Evolutionary conservation across 2,797 vertebrate species (phyloP), one percentile per base, ranked within the genome.

Genomic region (Stomatorhinus walkeri): DNA sequence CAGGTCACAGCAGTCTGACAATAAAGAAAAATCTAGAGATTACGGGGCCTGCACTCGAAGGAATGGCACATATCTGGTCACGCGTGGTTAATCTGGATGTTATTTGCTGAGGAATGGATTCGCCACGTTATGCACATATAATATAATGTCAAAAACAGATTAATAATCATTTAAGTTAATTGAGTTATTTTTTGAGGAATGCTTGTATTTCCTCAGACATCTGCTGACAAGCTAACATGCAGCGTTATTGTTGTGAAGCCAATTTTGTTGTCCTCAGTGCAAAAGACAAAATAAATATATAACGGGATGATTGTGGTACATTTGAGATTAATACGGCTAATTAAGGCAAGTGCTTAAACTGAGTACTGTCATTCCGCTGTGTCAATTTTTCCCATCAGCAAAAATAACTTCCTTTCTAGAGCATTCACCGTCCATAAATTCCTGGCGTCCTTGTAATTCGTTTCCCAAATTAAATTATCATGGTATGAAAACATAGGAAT

Each of bases 391-490:
- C 64, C 36, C 43, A 59, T 83, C 88, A 79, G 49, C 51, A 87
- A 86, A 61, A 81, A 81, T 10, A 84, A 84, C 32, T 32, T 79
- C 85, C 85, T 89, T 87, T 87, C 87, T 72, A 36, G 48, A 84
- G 56, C 68, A 87, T 87, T 87, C 84, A 84, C 14, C 46, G 22
- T 54, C 56, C 72, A 87, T 54, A 88, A 87, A 88, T 87, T 89
- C 19, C 56, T 84, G 19, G 49, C 52, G 32, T 52, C 83, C 22
- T 54, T 72, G 83, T 88, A 87, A 90, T 89, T 90, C 59, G 87
- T 90, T 81, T 61, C 85, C 87, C n/a, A 89, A 90, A 89, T 89
- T 84, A 89, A 52, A 64, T 87, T 87, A 87, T 87, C 51, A 87
- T 83, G 49, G 72, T 36, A 1, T 56, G 68, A 61, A 56, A 52